Base-by-base conservation (phyloP, 2,113 vertebrate genomes). In the Tupaia chinensis region DNA sequence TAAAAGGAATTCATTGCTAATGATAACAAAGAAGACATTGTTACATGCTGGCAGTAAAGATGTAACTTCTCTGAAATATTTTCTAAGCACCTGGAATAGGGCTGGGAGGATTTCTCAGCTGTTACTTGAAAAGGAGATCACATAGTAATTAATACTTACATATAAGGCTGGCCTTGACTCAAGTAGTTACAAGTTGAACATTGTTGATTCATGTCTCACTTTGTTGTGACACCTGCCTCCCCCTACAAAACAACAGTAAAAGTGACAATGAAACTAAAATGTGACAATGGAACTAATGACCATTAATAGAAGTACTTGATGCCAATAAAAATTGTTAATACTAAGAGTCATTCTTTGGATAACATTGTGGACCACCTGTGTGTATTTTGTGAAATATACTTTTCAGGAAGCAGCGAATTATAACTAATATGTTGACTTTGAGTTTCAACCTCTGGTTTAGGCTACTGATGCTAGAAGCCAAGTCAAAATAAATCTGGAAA, bases 81-180 rank as follows among this genome's bases (percentile, higher is more conserved):
- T 89, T 72, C 25, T 86, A 79, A 91, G 60, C 70, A 58, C 70
- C 8, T 60, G 34, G 32, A 87, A 12, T 60, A 73, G 44, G 16
- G 9, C 9, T 66, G 58, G 76, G 44, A 89, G 12, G 13, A 93
- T 77, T 77, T 87, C 44, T 89, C 44, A 97, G 73, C 58, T 84
- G 6, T 20, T 58, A 76, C 12, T 83, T 91, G 80, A 70, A 94
- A 95, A 87, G 12, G 7, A 25, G 27, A 65, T 73, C 20, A 63
- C 12, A 68, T n/a, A 56, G 22, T 81, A 74, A 93, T 82, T 77
- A 81, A 91, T 16, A 65, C 81, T 58, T 63, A 69, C 19, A 34
- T 53, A 70, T 8, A 74, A 95, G n/a, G 2, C 65, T 65, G 22
- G 14, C 20, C 65, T 93, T 44, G 69, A 63, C n/a, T 72, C 16